Percentiles rank a stretch among this genome's conserved stretches.
Conservation (phyloP, 35 echinoderm and acorn worm species). For the Diadema setosum region DNA sequence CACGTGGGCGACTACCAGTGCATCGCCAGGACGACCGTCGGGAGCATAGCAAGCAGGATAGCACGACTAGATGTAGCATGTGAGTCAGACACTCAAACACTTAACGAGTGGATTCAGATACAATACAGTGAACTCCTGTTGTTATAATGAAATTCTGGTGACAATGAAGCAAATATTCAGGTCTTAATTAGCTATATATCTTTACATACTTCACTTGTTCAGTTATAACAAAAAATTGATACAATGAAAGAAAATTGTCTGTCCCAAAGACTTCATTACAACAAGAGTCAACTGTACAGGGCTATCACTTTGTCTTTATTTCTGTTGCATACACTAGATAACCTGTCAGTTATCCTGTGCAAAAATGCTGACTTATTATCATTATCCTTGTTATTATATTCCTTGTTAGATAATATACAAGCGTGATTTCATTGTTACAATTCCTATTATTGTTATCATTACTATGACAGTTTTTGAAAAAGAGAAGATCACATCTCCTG, state of each 20-base stretch:
- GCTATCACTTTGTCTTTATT: too few species aligned
- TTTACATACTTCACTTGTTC: too few species aligned
- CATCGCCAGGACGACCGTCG: constrained; percentile 44
- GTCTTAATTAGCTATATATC: too few species aligned
- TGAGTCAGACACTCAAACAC: constrained; percentile 22
- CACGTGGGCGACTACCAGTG: constrained; percentile 85
- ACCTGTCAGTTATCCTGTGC: too few species aligned
- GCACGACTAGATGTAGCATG: constrained; percentile 68
- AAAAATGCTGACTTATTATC: neutral
- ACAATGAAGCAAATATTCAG: too few species aligned
- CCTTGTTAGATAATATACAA: neutral
- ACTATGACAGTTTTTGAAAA: neutral
- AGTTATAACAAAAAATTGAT: too few species aligned
- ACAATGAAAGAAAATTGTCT: too few species aligned
- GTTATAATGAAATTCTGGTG: too few species aligned
- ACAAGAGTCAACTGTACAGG: too few species aligned
- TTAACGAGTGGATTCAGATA: neutral
- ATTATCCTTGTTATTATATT: neutral
- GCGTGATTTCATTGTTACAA: neutral
- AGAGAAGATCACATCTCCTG: neutral
- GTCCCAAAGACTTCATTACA: too few species aligned
- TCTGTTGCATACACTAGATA: too few species aligned
- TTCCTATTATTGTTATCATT: neutral
- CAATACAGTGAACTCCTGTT: too few species aligned
- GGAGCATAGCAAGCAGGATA: constrained; percentile 39